Percentiles rank a stretch among this genome's conserved stretches.
Evolutionary conservation across 2,797 vertebrate species (phyloP).

Genomic region (Pitangus sulphuratus): DNA sequence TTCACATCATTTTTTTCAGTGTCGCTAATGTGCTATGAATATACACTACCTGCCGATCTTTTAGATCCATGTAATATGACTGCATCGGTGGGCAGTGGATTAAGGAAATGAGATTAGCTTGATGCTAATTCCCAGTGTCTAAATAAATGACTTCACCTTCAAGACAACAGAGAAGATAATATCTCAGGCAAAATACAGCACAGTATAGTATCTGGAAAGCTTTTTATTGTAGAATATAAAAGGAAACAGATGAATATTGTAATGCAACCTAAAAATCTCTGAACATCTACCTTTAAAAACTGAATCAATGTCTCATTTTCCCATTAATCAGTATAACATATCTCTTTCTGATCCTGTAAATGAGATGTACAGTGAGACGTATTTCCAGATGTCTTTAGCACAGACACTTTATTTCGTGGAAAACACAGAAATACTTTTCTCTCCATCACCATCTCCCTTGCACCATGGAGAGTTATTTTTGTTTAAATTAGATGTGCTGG

Average conservation of each 20-base stretch:
- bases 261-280: slow-evolving; percentile 56
- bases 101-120: slow-evolving; percentile 53
- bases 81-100: neutral
- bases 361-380: neutral
- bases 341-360: slow-evolving; percentile 47
- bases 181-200: slow-evolving; percentile 18
- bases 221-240: slow-evolving; percentile 38
- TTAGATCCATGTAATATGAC: neutral
- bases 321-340: slow-evolving; percentile 5
- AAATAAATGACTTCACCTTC: slow-evolving; percentile 60
- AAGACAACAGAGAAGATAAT: slow-evolving; percentile 43
- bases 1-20: neutral
- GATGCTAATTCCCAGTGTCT: slow-evolving; percentile 19
- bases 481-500: neutral
- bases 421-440: neutral
- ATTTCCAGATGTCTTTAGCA: neutral
- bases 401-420: neutral
- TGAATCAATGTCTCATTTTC: slow-evolving; percentile 11
- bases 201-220: neutral
- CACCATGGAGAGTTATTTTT: neutral
- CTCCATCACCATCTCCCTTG: neutral
- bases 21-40: neutral
- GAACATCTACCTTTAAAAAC: slow-evolving; percentile 16
- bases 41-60: slow-evolving; percentile 12
- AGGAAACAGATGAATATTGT: slow-evolving; percentile 43